Conservation (phyloP, 2,888 invertebrate genomes). For the Myopa tessellatipennis region DNA sequence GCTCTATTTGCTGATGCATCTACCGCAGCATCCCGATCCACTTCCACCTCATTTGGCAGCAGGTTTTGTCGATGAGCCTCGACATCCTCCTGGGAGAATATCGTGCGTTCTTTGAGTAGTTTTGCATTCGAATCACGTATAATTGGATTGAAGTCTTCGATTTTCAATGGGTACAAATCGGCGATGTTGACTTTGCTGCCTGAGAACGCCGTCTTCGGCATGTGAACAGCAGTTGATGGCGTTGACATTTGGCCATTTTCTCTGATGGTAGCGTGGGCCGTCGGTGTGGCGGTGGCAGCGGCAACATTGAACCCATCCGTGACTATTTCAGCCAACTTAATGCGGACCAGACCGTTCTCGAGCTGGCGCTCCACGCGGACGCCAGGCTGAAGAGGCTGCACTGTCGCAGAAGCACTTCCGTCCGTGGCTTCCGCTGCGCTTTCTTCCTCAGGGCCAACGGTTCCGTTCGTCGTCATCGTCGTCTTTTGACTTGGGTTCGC, state of each 20-base stretch:
- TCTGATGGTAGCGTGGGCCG: conserved; percentile 27
- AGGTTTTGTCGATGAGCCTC: conserved; percentile 56
- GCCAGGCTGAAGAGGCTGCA: conserved; percentile 42
- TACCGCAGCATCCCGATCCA: conserved; percentile 35
- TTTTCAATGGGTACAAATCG: conserved; percentile 63
- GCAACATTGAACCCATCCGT: conserved; percentile 55
- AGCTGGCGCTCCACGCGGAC: conserved; percentile 53
- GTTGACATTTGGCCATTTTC: not conserved
- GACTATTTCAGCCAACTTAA: conserved; percentile 61
- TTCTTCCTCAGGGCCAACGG: not conserved
- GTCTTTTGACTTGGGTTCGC: conserved; percentile 45
- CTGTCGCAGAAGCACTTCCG: conserved; percentile 27
- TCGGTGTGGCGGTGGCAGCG: conserved; percentile 10
- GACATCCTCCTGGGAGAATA: conserved; percentile 51
- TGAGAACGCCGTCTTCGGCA: not conserved
- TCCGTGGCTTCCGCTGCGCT: not conserved
- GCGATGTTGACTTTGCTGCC: conserved; percentile 61
- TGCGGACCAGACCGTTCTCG: conserved; percentile 62
- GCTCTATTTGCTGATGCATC: conserved; percentile 26
- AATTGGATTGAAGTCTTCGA: conserved; percentile 63
- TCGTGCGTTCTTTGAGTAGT: conserved; percentile 55
- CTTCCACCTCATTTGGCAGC: conserved; percentile 58
- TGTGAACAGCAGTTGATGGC: not conserved
- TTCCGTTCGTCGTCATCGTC: not conserved
- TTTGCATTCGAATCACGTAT: conserved; percentile 60